These are phyloP conservation scores for Brachionus koreanus DNA, from an alignment of 1,140 invertebrate genomes.

Conservation along the genomic window DNA sequence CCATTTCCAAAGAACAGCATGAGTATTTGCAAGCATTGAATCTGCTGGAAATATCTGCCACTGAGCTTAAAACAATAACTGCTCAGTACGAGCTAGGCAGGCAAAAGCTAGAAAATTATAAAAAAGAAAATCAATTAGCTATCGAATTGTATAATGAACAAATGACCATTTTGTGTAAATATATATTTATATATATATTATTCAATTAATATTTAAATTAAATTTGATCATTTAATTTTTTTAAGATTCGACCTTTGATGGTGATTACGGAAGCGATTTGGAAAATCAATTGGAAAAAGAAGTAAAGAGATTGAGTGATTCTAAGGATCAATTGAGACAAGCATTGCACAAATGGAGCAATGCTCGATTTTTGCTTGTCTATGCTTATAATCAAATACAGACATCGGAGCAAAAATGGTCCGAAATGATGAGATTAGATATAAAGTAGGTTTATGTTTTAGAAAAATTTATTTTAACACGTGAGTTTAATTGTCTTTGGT, in stretches of 20 bases:
- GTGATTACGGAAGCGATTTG: conserved; percentile 37
- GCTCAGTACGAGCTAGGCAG: conserved; percentile 25
- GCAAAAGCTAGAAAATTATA: conserved; percentile 38
- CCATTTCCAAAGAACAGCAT: conserved; percentile 44
- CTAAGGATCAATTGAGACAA: conserved; percentile 38
- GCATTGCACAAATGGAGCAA: conserved; percentile 44
- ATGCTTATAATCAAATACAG: conserved; percentile 43
- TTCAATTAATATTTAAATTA: not conserved
- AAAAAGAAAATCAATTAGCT: conserved; percentile 32
- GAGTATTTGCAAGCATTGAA: conserved; percentile 35
- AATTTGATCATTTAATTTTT: not conserved
- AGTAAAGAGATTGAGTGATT: not conserved
- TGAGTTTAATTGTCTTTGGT: not conserved
- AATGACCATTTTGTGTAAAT: conserved; percentile 32
- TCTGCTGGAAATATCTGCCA: conserved; percentile 27
- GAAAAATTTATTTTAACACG: not conserved
- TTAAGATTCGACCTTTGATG: conserved; percentile 34
- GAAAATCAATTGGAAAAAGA: conserved; percentile 38
- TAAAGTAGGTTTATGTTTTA: not conserved
- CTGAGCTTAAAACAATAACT: conserved; percentile 23
- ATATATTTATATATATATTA: no score
- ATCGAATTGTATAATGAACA: conserved; percentile 42
- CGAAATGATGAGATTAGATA: conserved; percentile 43
- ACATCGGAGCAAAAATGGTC: conserved; percentile 24
- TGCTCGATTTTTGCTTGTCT: conserved; percentile 40